Evolutionary conservation across 2,113 vertebrate species (phyloP).

Genomic region (Apodemus sylvaticus): DNA sequence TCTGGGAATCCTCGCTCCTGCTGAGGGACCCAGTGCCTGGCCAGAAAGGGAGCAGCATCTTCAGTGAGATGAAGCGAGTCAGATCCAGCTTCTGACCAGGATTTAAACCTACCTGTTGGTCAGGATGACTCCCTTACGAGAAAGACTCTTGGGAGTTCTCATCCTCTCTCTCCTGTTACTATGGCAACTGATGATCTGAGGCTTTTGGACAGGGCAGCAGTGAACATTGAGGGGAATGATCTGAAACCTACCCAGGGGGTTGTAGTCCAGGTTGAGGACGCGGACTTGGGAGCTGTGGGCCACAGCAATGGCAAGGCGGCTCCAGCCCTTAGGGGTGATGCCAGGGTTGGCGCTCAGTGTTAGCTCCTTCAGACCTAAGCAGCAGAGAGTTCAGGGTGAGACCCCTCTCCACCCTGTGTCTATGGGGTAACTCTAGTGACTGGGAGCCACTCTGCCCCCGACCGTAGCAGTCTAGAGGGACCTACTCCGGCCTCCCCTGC

Average conservation of each 20-base stretch:
- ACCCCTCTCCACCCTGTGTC: not conserved
- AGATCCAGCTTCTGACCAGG: not conserved
- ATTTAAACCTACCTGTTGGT: not conserved
- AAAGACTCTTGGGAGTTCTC: not conserved
- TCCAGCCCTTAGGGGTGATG: conserved; percentile 95
- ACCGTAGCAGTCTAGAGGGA: not conserved
- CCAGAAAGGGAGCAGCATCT: not conserved
- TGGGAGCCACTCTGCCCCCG: not conserved
- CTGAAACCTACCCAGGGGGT: conserved; percentile 91
- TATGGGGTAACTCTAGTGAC: not conserved
- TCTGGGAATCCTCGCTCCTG: not conserved
- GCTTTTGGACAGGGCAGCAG: conserved; percentile 15
- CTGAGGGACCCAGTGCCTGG: not conserved
- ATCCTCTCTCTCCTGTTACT: not conserved
- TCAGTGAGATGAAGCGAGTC: not conserved
- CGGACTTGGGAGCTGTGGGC: conserved; percentile 98
- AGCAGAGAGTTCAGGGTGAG: conserved; percentile 57
- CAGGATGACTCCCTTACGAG: not conserved
- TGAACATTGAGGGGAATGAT: not conserved
- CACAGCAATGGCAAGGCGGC: conserved; percentile 93
- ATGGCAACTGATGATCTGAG: not conserved
- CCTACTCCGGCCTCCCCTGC: not conserved
- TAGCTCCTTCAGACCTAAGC: conserved; percentile 94
- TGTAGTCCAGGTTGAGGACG: conserved; percentile 97
- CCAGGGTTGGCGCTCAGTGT: conserved; percentile 96